These are phyloP conservation scores for Lithobates sylvaticus DNA, from an alignment of 2,797 vertebrate genomes.

Conservation along the genomic window DNA sequence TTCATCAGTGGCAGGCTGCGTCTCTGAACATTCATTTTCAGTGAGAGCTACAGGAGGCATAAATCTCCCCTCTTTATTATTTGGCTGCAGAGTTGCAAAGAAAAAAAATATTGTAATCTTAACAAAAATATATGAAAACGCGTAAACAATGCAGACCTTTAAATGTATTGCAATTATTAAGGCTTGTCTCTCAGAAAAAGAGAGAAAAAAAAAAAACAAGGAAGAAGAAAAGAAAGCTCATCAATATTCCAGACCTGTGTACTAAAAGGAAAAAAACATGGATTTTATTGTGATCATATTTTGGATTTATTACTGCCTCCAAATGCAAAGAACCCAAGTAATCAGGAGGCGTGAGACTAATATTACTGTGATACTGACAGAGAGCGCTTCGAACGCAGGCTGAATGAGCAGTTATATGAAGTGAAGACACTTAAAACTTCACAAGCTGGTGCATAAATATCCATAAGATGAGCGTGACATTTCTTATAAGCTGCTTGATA, in stretches of 20 bases:
- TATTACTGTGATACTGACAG: slow-evolving; percentile 58
- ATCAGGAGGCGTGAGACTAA: slow-evolving; percentile 61
- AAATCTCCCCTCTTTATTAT: slow-evolving; percentile 11
- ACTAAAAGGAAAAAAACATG: slow-evolving; percentile 48
- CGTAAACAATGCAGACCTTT: not conserved
- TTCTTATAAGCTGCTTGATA: slow-evolving; percentile 36
- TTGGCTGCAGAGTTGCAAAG: slow-evolving; percentile 9
- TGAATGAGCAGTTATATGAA: slow-evolving; percentile 57
- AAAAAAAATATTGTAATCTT: slow-evolving; percentile 20
- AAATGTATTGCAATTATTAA: slow-evolving; percentile 37
- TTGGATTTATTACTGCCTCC: slow-evolving; percentile 54
- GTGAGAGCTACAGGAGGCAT: not conserved
- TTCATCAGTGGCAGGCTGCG: slow-evolving; percentile 6
- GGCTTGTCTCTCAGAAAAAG: slow-evolving; percentile 3
- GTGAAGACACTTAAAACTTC: slow-evolving; percentile 61
- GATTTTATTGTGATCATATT: slow-evolving; percentile 63
- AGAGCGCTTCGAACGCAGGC: slow-evolving; percentile 42
- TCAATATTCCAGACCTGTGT: slow-evolving; percentile 54
- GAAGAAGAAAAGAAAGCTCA: slow-evolving; percentile 25
- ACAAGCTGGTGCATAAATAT: slow-evolving; percentile 60
- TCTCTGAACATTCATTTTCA: not conserved
- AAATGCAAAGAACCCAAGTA: slow-evolving; percentile 57
- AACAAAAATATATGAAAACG: slow-evolving; percentile 30
- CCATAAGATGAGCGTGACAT: slow-evolving; percentile 43
- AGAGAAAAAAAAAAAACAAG: not conserved